Conservation (phyloP, 2,797 vertebrate species). For the Sebastes nivosus region DNA sequence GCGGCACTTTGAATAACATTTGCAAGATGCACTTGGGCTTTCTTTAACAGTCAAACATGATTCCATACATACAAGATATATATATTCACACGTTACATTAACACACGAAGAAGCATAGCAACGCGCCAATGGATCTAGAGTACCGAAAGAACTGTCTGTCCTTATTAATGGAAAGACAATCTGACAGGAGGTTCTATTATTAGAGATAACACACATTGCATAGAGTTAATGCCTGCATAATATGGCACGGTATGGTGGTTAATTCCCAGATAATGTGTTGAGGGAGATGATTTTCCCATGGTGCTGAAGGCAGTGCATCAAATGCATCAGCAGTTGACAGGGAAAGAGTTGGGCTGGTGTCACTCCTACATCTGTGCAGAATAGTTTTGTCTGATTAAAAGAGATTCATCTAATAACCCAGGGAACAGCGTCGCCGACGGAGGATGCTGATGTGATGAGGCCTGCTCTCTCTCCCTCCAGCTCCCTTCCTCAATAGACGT, state of each 20-base stretch:
- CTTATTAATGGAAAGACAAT: not conserved
- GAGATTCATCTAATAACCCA: slow-evolving; percentile 69
- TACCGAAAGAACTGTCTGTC: not conserved
- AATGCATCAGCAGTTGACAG: slow-evolving; percentile 35
- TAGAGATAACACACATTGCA: slow-evolving; percentile 30
- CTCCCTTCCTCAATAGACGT: slow-evolving; percentile 17
- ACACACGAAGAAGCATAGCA: not conserved
- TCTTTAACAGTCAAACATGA: not conserved
- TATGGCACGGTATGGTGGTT: slow-evolving; percentile 33
- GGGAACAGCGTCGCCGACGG: slow-evolving; percentile 21
- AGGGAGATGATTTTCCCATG: slow-evolving; percentile 38
- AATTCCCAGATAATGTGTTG: slow-evolving; percentile 55
- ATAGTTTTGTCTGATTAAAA: slow-evolving; percentile 72
- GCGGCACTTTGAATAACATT: not conserved
- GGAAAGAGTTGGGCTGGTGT: slow-evolving; percentile 33
- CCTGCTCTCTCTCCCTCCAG: slow-evolving; percentile 37
- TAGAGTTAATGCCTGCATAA: slow-evolving; percentile 12
- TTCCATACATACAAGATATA: not conserved
- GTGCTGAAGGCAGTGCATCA: slow-evolving; percentile 10
- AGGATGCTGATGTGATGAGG: slow-evolving; percentile 60
- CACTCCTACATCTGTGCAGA: slow-evolving; percentile 27
- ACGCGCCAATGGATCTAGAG: not conserved
- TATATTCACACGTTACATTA: not conserved
- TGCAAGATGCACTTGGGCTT: not conserved
- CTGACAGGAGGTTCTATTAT: slow-evolving; percentile 12